Base-by-base conservation (phyloP, 2,113 vertebrate species). In the Leiothrix lutea region DNA sequence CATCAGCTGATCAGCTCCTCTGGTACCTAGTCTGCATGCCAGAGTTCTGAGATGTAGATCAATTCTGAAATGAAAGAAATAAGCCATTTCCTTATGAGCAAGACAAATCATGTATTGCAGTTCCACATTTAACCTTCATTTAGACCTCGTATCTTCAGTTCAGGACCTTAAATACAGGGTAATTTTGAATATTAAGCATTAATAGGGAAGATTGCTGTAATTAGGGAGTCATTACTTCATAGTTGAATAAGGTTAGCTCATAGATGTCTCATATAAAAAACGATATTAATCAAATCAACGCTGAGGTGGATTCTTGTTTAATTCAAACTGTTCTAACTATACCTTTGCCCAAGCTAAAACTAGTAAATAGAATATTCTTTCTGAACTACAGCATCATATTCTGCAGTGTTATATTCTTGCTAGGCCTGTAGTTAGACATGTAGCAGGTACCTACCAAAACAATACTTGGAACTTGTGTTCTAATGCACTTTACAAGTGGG, bases 151-250 rank as follows among this genome's bases (percentile, higher is more conserved):
- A 78, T 91, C 81, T 82, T 95, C n/a, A 48, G 45, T 93, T 93
- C 75, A 88, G 78, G 93, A 90, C 54, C 48, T 86, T 83, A 88
- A 94, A 31, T 93, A 66, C 24, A 58, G 81, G 58, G 40, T 95
- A 82, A 93, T 95, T 94, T 90, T 86, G 78, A 80, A 45, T 95
- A 90, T 85, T 92, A 94, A 88, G 35, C 33, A 50, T 92, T 86
- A 95, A 80, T 77, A 77, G 50, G 33, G 81, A 93, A 93, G 75
- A 88, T 80, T 94, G 66, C 51, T 66, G 31, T 57, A 95, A 92
- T 94, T 95, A 95, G 28, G 24, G 42, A 54, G 24, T 88, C 29
- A 73, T 92, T 94, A 75, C 57, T 48, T 94, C 67, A 77, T 77
- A 50, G 42, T 6, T 80, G 53, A 91, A 22, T 81, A 51, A 86